Percentiles rank a stretch among this genome's conserved stretches.
phyloP scores from a whole-genome alignment of 2,113 vertebrate genomes.

The Catharus fuscescens region DNA sequence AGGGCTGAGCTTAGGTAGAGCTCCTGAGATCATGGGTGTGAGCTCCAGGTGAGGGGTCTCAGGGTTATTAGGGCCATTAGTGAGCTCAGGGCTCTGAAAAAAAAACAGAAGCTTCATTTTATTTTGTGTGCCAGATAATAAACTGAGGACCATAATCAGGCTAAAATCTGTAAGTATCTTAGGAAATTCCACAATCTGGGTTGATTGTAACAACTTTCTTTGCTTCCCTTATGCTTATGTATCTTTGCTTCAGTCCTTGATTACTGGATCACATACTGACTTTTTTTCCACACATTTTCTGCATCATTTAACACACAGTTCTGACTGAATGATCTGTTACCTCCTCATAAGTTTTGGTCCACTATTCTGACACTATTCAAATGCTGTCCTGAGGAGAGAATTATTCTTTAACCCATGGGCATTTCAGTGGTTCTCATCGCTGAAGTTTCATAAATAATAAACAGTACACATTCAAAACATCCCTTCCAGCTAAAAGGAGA shows the following conservation, averaged over 20 bases:
- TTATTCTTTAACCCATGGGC: background rate
- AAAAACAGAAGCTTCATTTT: background rate
- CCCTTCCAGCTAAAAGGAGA: background rate
- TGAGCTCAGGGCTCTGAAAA: background rate
- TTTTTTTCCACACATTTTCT: background rate
- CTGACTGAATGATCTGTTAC: background rate
- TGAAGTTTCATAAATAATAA: background rate
- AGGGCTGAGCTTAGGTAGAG: background rate
- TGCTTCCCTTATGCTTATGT: background rate
- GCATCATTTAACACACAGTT: background rate
- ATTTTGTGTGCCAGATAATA: background rate
- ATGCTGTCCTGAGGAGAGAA: background rate
- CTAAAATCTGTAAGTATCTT: background rate
- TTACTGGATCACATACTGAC: background rate
- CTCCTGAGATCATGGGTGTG: background rate
- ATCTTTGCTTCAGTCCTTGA: background rate
- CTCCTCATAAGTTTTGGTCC: background rate
- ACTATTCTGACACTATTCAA: background rate
- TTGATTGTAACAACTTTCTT: background rate
- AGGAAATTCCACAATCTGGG: background rate
- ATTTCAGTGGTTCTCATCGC: background rate
- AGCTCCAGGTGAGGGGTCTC: background rate
- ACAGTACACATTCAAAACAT: background rate
- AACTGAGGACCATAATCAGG: background rate
- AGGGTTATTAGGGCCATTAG: background rate